These are phyloP conservation scores for Orthonyx spaldingii DNA, from an alignment of 2,113 vertebrate genomes.

Conservation along the genomic window DNA sequence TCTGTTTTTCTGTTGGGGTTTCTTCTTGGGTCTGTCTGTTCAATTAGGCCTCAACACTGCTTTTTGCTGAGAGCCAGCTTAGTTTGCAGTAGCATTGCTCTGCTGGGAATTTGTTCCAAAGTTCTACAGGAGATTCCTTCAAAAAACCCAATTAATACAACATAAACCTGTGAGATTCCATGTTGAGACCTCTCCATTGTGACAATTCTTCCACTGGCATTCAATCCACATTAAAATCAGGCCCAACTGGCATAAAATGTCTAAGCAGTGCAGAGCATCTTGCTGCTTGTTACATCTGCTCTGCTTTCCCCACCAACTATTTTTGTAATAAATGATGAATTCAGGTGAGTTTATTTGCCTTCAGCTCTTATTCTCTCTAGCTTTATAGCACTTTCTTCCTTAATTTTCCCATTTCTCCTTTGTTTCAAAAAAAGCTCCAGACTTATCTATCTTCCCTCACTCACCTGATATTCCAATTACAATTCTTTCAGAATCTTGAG, in stretches of 20 bases:
- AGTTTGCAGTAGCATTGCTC: not conserved
- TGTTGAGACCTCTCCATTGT: not conserved
- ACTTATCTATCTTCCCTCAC: not conserved
- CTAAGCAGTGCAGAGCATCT: not conserved
- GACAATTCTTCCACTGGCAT: not conserved
- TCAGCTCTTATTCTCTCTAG: not conserved
- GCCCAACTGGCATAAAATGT: not conserved
- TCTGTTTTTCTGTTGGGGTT: not conserved
- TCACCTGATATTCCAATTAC: not conserved
- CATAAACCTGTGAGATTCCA: not conserved
- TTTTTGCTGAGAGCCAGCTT: not conserved
- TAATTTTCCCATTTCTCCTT: not conserved
- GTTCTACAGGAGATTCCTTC: not conserved
- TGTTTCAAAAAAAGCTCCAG: not conserved
- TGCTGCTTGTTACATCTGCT: not conserved
- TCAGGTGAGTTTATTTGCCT: not conserved
- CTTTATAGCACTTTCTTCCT: not conserved
- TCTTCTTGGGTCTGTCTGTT: not conserved
- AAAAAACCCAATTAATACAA: not conserved
- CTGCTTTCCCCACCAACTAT: not conserved
- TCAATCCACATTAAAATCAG: not conserved
- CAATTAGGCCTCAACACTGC: not conserved
- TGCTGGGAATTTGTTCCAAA: not conserved
- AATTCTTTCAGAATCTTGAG: not conserved
- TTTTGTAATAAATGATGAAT: not conserved